Base-by-base conservation (phyloP, 37 sponge, comb jelly and placozoan species). In the Axinella damicornis region DNA sequence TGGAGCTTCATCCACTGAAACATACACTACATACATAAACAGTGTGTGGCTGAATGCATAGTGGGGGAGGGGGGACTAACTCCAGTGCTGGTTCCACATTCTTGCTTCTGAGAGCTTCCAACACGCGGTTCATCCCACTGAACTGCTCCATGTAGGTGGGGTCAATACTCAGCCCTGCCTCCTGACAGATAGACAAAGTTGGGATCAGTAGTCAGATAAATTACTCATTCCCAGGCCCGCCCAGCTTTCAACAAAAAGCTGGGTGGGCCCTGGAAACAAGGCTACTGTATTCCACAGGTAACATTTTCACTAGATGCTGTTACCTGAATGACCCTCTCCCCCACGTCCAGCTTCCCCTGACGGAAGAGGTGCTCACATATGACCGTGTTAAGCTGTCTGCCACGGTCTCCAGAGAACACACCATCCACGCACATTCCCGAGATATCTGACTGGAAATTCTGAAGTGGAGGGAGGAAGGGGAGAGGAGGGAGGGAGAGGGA, bases 341-440 rank as follows among this genome's bases (percentile, higher is more conserved):
- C 95, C 53, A 95, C 77, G 36, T 88, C 95, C 58, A 95, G 71
- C n/a, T 82, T 85, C 17, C 95, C 95, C 53, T 92, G 93, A n/a
- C 93, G 28, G 36, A 95, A 79, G 27, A 95, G 83, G 65, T 95
- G 95, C 74, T 95, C 93, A 77, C 90, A 95, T 9, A 95, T 64
- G 33, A 73, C 87, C 34, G 52, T 54, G 73, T 89, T 85, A 24
- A 95, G 76, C 69, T 73, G 33, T 56, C 16, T 71, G 18, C 24
- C 32, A 19, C 77, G 77, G 19, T 73, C 31, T 25, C 80, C 86
- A 37, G 65, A 67, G 13, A 89, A 71, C 54, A 89, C 84, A 22
- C 90, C 84, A 5, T 87, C 89, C 56, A 70, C 57, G 68, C 86
- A 31, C 39, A 65, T 66, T 30, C 73, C 85, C 39, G 86, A 64